Evolutionary conservation across 2,797 vertebrate genomes (phyloP), one percentile per base, ranked within the genome.

Genomic region (Cetoscarus ocellatus): DNA sequence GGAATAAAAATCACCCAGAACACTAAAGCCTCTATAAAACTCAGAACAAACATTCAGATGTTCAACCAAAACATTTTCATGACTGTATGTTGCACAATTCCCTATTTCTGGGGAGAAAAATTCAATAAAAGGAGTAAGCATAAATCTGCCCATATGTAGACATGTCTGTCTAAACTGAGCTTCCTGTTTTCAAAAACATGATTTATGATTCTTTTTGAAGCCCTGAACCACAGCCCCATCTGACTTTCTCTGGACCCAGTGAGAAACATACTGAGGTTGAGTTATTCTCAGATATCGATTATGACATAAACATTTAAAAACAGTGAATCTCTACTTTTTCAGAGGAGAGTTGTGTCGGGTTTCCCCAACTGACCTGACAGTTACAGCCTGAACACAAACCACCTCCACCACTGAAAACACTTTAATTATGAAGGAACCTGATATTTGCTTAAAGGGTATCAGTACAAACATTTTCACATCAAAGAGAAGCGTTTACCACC

Each of bases 141-240:
- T 13, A 50, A 77, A 36, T 53, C n/a, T 51, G 43, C 11, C 7
- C 1, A 1, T 53, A 70, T 49, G 13, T 12, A n/a, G 1, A 35
- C 66, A 9, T 35, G 42, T 78, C 54, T 2, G 19, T 61, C 18
- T 64, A 56, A 67, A 79, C 10, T 15, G 10, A 76, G 62, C n/a
- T 61, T 73, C 66, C 36, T 1, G 67, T 54, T 81, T 73, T 36
- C 34, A 66, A 57, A 84, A 66, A 70, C 52, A 59, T 40, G 5
- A 72, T 78, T 40, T 38, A 53, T 47, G 5, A 67, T 73, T 84
- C 67, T 52, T 71, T 79, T 73, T 80, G 58, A 80, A 79, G 55
- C 18, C n/a, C 10, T 14, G 17, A 35, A 40, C n/a, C 2, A n/a
- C 50, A 9, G 52, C 40, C 44, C 39, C 14, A 27, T 13, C 8